phyloP scores from a whole-genome alignment of 2,888 invertebrate species.

The Papilio elwesi region DNA sequence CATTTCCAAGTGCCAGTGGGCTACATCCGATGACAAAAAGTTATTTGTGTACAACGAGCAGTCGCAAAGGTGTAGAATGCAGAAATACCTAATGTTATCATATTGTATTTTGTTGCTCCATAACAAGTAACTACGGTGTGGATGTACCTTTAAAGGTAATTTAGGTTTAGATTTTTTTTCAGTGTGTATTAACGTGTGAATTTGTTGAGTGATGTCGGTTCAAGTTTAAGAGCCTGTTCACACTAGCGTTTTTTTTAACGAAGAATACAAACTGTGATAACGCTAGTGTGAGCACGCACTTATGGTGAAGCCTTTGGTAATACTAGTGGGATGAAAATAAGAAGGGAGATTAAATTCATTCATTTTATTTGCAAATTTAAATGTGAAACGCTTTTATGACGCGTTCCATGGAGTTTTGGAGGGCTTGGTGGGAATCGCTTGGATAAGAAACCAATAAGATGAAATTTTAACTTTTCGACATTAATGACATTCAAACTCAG shows the following conservation, averaged over 20 bases:
- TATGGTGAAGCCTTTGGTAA: conserved; percentile 21
- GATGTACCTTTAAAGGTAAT: no score
- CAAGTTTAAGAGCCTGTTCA: conserved; percentile 4
- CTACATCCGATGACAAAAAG: no score
- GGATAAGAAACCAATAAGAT: neutral
- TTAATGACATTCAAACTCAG: neutral
- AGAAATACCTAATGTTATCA: no score
- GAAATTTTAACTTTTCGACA: neutral
- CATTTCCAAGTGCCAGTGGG: no score
- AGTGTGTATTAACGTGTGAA: conserved; percentile 4
- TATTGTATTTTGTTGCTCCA: no score
- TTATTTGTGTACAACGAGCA: no score
- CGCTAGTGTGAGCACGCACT: conserved; percentile 8
- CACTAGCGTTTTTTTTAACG: neutral
- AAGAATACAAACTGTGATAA: neutral
- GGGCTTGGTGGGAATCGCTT: conserved; percentile 19
- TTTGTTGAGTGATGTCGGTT: conserved; percentile 3
- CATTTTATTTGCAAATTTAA: conserved; percentile 1
- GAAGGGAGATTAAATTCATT: neutral
- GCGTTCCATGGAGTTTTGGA: conserved; percentile 12
- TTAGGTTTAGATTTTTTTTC: neutral
- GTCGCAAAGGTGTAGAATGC: no score
- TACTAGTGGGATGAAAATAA: neutral
- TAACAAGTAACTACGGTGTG: no score
- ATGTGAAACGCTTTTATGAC: conserved; percentile 19